Evolutionary conservation across 1,140 invertebrate species (phyloP), one percentile per base, ranked within the genome.

Genomic region (Drosophila busckii): DNA sequence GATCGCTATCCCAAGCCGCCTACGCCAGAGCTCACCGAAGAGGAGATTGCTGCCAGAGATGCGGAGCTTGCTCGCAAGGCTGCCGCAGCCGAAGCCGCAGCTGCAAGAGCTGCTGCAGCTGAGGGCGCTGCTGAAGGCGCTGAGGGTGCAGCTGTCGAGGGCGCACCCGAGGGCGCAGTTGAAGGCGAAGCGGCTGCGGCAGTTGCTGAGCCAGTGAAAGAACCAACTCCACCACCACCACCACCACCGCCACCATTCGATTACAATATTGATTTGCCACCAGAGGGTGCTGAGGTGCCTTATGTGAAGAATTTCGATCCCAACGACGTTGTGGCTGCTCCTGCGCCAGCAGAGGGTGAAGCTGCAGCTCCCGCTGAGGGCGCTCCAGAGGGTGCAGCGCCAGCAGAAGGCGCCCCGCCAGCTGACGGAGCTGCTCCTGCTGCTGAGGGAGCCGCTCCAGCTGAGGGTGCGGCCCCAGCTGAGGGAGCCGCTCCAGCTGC

Each of bases 171-270:
- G 25, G 70, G 61, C 10, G 53, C 29, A 8, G 32, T 45, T 8
- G 25, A 22, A 1, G 65, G 8, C 9, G 65, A 60, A 5, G 62
- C 28, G 8, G 63, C 20, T 4, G 45, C 37, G 5, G 49, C 16
- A 15, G 66, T 65, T 46, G 26, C 38, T 9, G 63, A 87, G 53
- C 78, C 76, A 10, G 44, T 63, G 1, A 84, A 73, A 54, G 67
- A 70, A 55, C 68, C 80, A 8, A 86, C 85, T 12, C 76, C 76
- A 16, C 73, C 73, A 52, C 71, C 84, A 58, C 85, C 84, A 59
- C 85, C 84, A 63, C 82, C 87, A 65, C 87, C 86, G 53, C 84
- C 84, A 44, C 89, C 87, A 73, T 86, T 88, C 15, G 89, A 89
- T 61, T 89, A 88, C 34, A 67, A 82, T 34, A 73, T 80, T 19